Evolutionary conservation across 2,113 vertebrate genomes (phyloP), one percentile per base, ranked within the genome.

Genomic region (Procavia capensis): DNA sequence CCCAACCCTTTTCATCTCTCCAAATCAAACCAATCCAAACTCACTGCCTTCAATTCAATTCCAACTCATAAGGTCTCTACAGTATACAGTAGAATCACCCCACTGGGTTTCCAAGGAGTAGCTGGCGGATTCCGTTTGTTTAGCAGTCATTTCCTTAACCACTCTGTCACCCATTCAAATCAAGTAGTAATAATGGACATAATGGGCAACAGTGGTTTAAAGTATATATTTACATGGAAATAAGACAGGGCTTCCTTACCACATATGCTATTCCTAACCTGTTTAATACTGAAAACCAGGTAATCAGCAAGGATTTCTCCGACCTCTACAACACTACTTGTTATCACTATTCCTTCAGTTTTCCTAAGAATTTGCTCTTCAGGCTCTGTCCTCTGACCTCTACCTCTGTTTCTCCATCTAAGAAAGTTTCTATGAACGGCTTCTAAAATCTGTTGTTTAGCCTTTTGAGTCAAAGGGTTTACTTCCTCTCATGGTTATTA

Each of bases 311-410:
- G 25, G 10, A 84, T 50, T 86, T 76, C 76, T 47, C 76, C 90
- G 47, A 76, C 14, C 11, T 93, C 24, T 86, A 85, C 29, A 34
- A 82, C 43, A 70, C 43, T 50, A 63, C 59, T 81, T 90, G 31
- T n/a, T 20, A 78, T 43, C n/a, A 43, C n/a, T 59, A 39, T 88
- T 91, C 90, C 64, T 68, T 88, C 61, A 87, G 24, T 17, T 94
- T 93, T 19, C 17, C 57, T 72, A 90, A 64, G 57, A 59, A 59
- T 20, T 59, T 22, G 24, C 17, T 92, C 29, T 34, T 27, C 22
- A 31, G 24, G 24, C 81, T 36, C 59, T 72, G 5, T 75, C 88
- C 39, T 80, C 64, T 47, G 43, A 95, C 8, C 29, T 43, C n/a
- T 13, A 63, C 27, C 17, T 80, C 34, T 50, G 0, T 47, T 86